Evolutionary conservation across 2,797 vertebrate genomes (phyloP), one percentile per base, ranked within the genome.

Genomic region (Echeneis naucrates): DNA sequence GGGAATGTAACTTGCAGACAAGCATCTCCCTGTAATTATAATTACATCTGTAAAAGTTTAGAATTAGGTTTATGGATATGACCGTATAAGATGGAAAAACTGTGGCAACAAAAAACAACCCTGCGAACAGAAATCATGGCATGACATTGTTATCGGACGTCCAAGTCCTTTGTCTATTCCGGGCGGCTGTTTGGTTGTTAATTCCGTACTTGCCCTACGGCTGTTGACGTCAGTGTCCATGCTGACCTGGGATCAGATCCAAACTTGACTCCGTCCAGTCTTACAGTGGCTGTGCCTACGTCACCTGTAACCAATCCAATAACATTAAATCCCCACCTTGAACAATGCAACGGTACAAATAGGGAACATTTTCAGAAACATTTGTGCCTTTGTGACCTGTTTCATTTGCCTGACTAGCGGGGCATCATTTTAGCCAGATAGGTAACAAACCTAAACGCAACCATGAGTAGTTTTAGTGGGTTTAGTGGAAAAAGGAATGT

Each of bases 271-370:
- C 53, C 48, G 21, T 16, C 40, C 75, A 50, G 62, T 75, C 58
- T 27, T 68, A 75, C 83, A 81, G 72, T 78, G 82, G 59, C 62
- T 52, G 61, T 13, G 10, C 42, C 48, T 32, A 77, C 75, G 81
- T 88, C 85, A 89, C 37, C 45, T 57, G 63, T 42, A 38, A 60
- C 61, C 72, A 80, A 90, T 90, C 89, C 88, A 87, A 86, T 88
- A 66, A 89, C 48, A 38, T 45, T n/a, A 88, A 90, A 90, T 91
- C 89, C 82, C 21, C 0, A 32, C 38, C 61, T 57, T 35, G 45
- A 71, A 82, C 77, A 72, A 85, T 77, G 61, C 53, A 23, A 51
- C 19, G 14, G 4, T 13, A 6, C 38, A 33, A 52, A 55, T 11
- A 2, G 17, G 50, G 14, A 1, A 17, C 23, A 40, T 40, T 38